Conservation (phyloP, 2,888 invertebrate genomes). For the Stenichneumon culpator region DNA sequence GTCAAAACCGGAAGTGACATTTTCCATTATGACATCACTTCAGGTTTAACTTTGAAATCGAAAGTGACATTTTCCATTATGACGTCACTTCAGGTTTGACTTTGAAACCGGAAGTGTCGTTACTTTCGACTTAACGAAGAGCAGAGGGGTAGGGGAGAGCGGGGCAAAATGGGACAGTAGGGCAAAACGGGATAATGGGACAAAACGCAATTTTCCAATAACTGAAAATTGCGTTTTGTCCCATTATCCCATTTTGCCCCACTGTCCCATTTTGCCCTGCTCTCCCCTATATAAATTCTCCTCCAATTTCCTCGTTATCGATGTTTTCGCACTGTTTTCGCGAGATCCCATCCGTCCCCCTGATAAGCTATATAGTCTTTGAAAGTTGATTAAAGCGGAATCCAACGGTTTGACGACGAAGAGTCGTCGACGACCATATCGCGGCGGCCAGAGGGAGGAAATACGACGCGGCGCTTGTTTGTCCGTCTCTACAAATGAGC, state of each 20-base stretch:
- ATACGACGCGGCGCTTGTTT: slow-evolving; percentile 45
- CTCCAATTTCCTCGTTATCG: slow-evolving; percentile 12
- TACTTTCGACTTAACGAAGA: background rate
- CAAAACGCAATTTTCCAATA: no score
- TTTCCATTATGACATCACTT: no score
- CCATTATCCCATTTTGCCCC: no score
- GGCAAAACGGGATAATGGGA: no score
- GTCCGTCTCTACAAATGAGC: slow-evolving; percentile 60
- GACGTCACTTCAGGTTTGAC: no score
- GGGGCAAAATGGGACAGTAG: no score
- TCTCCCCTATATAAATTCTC: background rate
- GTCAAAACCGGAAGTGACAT: no score
- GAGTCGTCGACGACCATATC: background rate
- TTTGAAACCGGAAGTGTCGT: no score
- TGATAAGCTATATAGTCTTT: slow-evolving; percentile 2
- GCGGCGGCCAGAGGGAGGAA: slow-evolving; percentile 7
- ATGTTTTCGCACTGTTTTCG: slow-evolving; percentile 30
- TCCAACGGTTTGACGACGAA: slow-evolving; percentile 30
- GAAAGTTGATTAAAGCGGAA: slow-evolving; percentile 62
- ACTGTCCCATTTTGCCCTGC: no score
- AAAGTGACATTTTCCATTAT: no score
- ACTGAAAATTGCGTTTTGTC: no score
- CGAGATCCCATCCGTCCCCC: background rate
- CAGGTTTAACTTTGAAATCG: no score
- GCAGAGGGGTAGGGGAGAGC: background rate